Base-by-base conservation (phyloP, 2,888 invertebrate genomes). In the Oligia strigilis region DNA sequence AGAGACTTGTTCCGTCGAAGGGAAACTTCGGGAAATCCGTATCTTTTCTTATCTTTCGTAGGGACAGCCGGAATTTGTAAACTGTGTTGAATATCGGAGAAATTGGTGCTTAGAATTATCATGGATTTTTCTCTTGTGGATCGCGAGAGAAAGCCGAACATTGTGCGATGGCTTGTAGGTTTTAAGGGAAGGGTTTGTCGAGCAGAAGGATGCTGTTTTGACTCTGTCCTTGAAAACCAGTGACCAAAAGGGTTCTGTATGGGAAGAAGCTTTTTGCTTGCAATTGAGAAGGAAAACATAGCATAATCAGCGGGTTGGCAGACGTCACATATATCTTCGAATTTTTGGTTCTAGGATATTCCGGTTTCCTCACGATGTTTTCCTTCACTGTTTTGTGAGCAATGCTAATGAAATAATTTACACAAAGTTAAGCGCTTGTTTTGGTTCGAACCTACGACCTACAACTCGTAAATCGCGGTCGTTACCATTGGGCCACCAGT, bases 11-110 rank as follows among this genome's bases (percentile, higher is more conserved):
- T 78, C 71, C 74, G 78, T 86, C 73, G 75, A 72, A 83, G 36
- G 77, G 19, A 77, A 83, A 86, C 71, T 84, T 86, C 46, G 64
- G 72, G 77, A 70, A 77, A 84, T 82, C 74, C 74, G 55, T 77
- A 82, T 75, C 67, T 72, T 67, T 74, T 72, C 77, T 84, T 84
- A 84, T 84, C 84, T 84, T 46, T 82, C 52, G 62, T 75, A 64
- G 52, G 55, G 62, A 46, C 60, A 74, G 67, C 72, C 66, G 65
- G 82, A 82, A 84, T 84, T 84, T 84, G 86, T 84, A 77, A 85
- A 81, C 62, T 77, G 71, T 82, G 76, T 77, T 67, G 81, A 73
- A 76, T 85, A 81, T 84, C 58, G 69, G 69, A 29, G 58, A 69
- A 60, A 72, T 80, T 72, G 75, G 72, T 29, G 19, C 71, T 72